Base-by-base conservation (phyloP, 2,888 invertebrate genomes). In the Aradus depressus region DNA sequence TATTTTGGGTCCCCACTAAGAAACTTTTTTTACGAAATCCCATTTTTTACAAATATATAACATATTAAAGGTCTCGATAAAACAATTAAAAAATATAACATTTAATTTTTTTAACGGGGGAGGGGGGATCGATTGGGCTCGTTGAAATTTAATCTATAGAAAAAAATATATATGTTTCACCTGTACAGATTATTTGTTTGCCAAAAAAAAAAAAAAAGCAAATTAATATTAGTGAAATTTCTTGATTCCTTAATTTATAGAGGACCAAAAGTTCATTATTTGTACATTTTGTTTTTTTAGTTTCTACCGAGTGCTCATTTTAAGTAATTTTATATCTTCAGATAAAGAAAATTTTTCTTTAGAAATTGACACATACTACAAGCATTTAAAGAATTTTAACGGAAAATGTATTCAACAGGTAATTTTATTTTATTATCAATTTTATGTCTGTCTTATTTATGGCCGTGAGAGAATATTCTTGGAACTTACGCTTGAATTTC, bases 271-370 rank as follows among this genome's bases (percentile, higher is more conserved):
- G 5, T 8, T 19, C 6, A 35, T 14, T 10, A 10, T 4, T 18
- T n/a, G 2, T 31, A n/a, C n/a, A 16, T 4, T 41, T 39, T 38
- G 16, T 28, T 31, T 16, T 53, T 56, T 26, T 42, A 56, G 56
- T 16, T 53, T 56, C 39, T 56, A 47, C 32, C n/a, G 53, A 26
- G 44, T 51, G n/a, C 49, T 42, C 38, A 43, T 56, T 6, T 31
- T 56, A 25, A 53, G 56, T 34, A 35, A 41, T 18, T 23, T 51
- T n/a, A 49, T 42, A 16, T 18, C 31, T n/a, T 21, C 3, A 4
- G 49, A 32, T 22, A 49, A n/a, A 18, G 39, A 28, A 41, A 23
- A 28, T 41, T 18, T n/a, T 21, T 42, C 31, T 21, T 41, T 21
- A 19, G 23, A 41, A 16, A 31, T 49, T 28, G 41, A 49, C 19